Conservation (phyloP, 2,888 invertebrate species). For the Drosophila meridionalis region DNA sequence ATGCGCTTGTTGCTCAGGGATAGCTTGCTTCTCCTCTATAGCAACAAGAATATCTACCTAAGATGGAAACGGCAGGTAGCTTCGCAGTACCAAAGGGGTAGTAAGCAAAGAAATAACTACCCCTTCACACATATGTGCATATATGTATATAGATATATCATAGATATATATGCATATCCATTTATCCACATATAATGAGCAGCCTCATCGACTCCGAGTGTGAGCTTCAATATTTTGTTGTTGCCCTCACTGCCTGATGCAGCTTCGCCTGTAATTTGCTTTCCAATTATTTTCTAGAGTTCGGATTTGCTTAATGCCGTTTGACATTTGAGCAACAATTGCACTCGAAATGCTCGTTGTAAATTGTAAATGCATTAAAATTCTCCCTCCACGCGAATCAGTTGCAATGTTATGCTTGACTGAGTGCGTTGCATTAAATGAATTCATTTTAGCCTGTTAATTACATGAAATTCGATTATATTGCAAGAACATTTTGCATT, state of each 20-base stretch:
- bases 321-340: not conserved
- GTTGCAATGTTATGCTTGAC: not conserved
- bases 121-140: not conserved
- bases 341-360: not conserved
- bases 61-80: too few species aligned
- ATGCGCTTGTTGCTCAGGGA: too few species aligned
- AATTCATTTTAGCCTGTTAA: not conserved
- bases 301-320: conserved; percentile 4
- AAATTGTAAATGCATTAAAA: not conserved
- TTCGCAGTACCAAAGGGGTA: too few species aligned
- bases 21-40: too few species aligned
- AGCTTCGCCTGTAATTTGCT: not conserved
- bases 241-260: too few species aligned
- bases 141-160: not conserved
- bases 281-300: conserved; percentile 1
- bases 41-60: too few species aligned
- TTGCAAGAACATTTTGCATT: not conserved
- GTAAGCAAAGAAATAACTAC: too few species aligned
- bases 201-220: too few species aligned
- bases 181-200: not conserved
- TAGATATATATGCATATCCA: not conserved
- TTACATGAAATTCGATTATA: not conserved
- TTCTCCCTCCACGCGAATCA: not conserved
- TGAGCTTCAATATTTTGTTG: not conserved
- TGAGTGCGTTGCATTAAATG: not conserved